Evolutionary conservation across 2,797 vertebrate species (phyloP).

Genomic region (Smutsia temminckii): DNA sequence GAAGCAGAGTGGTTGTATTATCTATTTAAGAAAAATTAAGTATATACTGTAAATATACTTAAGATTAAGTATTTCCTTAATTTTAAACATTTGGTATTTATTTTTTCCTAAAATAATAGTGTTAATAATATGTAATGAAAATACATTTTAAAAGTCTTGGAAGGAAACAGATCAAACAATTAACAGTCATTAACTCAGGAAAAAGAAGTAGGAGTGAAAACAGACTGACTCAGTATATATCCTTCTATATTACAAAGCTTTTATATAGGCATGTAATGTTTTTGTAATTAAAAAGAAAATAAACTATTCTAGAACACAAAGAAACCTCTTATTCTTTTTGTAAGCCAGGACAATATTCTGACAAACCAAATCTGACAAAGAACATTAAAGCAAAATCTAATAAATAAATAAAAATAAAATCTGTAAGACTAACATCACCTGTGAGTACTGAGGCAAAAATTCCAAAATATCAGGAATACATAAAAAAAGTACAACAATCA

Average conservation of each 20-base stretch:
- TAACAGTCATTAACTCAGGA: neutral
- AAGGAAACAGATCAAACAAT: constrained; percentile 31
- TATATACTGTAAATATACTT: neutral
- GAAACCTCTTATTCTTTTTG: neutral
- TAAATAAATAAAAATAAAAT: too few species aligned
- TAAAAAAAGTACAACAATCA: neutral
- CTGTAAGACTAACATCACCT: neutral
- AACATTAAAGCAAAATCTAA: neutral
- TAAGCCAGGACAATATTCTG: neutral
- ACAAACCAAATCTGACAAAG: neutral
- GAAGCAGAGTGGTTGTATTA: neutral
- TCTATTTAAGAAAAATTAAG: neutral
- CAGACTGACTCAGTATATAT: neutral
- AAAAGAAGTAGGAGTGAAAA: neutral
- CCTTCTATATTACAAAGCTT: neutral
- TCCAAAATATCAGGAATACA: neutral
- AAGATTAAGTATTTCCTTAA: neutral
- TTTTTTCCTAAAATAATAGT: neutral
- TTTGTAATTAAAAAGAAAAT: neutral
- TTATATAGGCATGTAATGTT: neutral
- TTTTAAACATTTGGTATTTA: constrained; percentile 18
- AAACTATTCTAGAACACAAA: neutral
- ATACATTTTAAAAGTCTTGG: neutral
- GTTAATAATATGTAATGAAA: neutral
- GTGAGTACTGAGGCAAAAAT: neutral